Evolutionary conservation across 2,797 vertebrate species (phyloP).

Genomic region (Scolopax rusticola): DNA sequence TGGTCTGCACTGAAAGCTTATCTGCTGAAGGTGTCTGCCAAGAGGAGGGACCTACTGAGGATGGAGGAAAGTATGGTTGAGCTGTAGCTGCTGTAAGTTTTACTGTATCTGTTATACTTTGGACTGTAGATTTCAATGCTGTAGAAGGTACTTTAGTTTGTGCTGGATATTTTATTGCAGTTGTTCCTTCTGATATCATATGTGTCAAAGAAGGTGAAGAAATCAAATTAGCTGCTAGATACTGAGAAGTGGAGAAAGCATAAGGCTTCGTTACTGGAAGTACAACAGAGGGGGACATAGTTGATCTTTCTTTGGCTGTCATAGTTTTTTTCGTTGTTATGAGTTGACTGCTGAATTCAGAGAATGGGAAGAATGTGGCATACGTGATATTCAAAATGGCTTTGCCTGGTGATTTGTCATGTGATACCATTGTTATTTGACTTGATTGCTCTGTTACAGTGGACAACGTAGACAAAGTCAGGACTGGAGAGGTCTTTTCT

Average conservation of each 20-base stretch:
- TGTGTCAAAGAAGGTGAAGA: conserved; percentile 58
- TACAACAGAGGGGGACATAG: conserved; percentile 31
- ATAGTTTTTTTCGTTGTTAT: conserved; percentile 27
- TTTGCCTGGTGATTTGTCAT: conserved; percentile 38
- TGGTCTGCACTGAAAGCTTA: not conserved
- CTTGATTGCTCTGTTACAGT: not conserved
- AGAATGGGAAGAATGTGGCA: conserved; percentile 46
- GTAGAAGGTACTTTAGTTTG: not conserved
- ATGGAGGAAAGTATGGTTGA: not conserved
- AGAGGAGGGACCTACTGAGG: not conserved
- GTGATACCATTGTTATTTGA: not conserved
- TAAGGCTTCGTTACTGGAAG: conserved; percentile 32
- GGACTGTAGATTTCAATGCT: conserved; percentile 37
- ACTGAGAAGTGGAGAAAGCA: conserved; percentile 36
- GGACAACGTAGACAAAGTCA: not conserved
- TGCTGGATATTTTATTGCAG: not conserved
- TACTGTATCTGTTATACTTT: not conserved
- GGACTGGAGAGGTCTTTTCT: not conserved
- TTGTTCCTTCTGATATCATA: conserved; percentile 45
- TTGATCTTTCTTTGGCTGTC: conserved; percentile 12
- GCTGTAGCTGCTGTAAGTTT: not conserved
- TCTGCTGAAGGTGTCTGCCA: conserved; percentile 35
- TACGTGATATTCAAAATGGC: conserved; percentile 51
- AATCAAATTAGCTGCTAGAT: conserved; percentile 60
- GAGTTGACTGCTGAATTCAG: conserved; percentile 15